Conservation (phyloP, 2,797 vertebrate genomes). For the Phaenicophaeus curvirostris region DNA sequence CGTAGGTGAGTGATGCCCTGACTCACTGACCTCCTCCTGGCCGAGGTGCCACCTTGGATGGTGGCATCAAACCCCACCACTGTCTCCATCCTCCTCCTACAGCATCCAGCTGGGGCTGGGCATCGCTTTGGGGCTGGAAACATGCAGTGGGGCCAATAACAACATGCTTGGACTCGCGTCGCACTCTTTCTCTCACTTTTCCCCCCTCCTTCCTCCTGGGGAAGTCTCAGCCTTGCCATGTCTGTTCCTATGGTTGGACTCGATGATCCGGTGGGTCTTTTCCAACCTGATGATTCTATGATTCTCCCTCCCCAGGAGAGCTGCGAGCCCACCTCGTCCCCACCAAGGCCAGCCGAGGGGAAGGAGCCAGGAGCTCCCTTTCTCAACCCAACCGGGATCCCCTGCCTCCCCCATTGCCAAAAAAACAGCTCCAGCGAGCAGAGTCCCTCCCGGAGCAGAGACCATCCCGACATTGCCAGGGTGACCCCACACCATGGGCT, state of each 20-base stretch:
- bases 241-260: no score
- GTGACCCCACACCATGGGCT: accelerated
- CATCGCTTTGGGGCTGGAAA: not conserved
- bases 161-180: accelerated
- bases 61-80: accelerated
- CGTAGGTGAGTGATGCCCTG: not conserved
- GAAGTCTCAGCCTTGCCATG: not conserved
- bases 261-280: no score
- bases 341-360: constrained; percentile 41
- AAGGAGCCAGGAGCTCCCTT: not conserved
- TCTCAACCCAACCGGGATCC: not conserved
- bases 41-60: accelerated
- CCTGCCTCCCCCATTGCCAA: constrained; percentile 64
- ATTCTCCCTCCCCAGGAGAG: constrained; percentile 45
- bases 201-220: accelerated
- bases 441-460: constrained; percentile 58
- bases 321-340: constrained; percentile 50
- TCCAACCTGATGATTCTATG: no score
- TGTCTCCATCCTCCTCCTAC: accelerated
- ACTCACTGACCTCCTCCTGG: not conserved
- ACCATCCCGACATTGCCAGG: accelerated
- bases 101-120: accelerated
- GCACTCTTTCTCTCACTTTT: accelerated
- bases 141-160: accelerated
- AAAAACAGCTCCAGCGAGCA: constrained; percentile 62